Evolutionary conservation across 2,888 invertebrate genomes (phyloP).

Genomic region (Megalurothrips usitatus): DNA sequence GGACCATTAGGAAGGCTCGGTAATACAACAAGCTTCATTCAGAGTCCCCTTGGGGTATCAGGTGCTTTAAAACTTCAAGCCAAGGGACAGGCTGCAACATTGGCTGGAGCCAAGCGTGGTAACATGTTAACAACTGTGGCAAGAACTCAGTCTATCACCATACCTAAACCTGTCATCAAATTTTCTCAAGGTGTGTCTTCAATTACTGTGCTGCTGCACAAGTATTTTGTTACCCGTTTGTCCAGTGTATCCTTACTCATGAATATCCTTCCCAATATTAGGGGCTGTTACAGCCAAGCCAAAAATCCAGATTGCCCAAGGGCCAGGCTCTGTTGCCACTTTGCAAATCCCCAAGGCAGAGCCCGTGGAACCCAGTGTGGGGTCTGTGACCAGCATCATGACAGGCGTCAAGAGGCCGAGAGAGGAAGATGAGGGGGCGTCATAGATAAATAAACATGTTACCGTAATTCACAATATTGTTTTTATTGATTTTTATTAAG

Average conservation of each 20-base stretch:
- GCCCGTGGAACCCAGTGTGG: neutral
- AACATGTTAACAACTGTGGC: conserved; percentile 54
- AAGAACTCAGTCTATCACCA: conserved; percentile 61
- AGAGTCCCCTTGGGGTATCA: neutral
- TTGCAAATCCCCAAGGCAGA: neutral
- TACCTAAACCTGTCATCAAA: conserved; percentile 75
- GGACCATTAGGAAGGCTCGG: neutral
- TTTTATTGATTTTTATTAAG: neutral
- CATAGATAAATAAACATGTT: neutral
- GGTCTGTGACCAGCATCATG: neutral
- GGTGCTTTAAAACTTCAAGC: neutral
- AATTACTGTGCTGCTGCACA: neutral
- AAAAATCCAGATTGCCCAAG: neutral
- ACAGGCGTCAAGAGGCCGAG: neutral
- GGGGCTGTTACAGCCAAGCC: neutral
- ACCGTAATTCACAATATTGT: neutral
- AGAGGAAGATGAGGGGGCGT: neutral
- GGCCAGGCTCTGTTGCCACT: neutral
- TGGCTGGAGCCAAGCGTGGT: conserved; percentile 43
- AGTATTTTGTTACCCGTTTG: neutral
- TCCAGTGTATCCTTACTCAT: neutral
- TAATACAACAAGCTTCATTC: neutral
- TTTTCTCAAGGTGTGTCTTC: conserved; percentile 49
- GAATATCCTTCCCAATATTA: neutral
- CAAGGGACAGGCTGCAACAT: neutral